Percentiles rank a stretch among this genome's conserved stretches.
Evolutionary conservation across 2,888 invertebrate genomes (phyloP).

Genomic region (Calliscelio sp.): DNA sequence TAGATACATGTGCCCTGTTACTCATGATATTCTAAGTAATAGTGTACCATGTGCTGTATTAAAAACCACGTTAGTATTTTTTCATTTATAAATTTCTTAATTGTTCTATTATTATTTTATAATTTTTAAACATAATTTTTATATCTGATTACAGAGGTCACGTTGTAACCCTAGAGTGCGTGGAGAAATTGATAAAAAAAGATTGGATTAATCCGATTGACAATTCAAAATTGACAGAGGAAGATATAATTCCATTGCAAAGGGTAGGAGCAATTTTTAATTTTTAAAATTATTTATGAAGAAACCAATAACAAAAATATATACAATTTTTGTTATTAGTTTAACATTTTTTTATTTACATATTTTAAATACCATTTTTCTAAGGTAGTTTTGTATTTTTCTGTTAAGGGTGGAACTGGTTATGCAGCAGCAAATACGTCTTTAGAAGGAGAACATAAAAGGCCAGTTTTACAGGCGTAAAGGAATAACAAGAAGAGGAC

Average conservation of each 20-base stretch:
- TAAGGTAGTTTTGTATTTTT: no score
- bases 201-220: conserved; percentile 99
- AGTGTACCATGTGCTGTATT: conserved; percentile 97
- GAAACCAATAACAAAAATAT: no score
- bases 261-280: neutral
- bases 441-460: conserved; percentile 93
- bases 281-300: no score
- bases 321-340: neutral
- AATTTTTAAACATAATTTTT: no score
- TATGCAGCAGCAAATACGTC: conserved; percentile 95
- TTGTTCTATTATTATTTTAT: no score
- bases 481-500: no score
- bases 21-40: conserved; percentile 97
- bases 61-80: conserved; percentile 91
- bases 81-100: no score
- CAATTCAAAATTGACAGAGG: conserved; percentile 92
- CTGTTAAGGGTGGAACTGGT: conserved; percentile 99
- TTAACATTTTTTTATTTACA: no score
- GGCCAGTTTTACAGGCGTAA: conserved; percentile 94
- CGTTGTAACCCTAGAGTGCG: conserved; percentile 98
- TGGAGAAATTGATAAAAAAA: conserved; percentile 97
- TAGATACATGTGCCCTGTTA: conserved; percentile 98
- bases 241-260: conserved; percentile 92
- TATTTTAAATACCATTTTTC: neutral
- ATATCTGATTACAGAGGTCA: conserved; percentile 90